Base-by-base conservation (phyloP, 2,888 invertebrate genomes). In the Papilio gigon region DNA sequence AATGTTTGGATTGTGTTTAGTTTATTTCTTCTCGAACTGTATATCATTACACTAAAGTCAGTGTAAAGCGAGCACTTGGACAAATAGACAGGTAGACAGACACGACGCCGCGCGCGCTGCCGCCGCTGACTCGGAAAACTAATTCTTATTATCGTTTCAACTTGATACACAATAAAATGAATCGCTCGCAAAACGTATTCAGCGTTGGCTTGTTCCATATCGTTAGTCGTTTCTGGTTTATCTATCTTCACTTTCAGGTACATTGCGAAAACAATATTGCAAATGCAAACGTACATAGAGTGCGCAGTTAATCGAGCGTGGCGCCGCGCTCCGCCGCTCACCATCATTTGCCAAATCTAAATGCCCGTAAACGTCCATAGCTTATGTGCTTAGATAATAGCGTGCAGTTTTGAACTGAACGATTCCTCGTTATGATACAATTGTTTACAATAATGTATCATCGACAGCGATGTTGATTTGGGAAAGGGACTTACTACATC, bases 201-300 rank as follows among this genome's bases (percentile, higher is more conserved):
- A n/a, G n/a, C 27, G 30, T 27, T 30, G 27, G n/a, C n/a, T 53
- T 50, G 50, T 50, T 53, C n/a, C 27, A 53, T 53, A 53, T 53
- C 53, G n/a, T 56, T 56, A 12, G n/a, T 8, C 3, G 53, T 56
- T 56, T 30, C 53, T n/a, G 9, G 53, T 30, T 56, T 56, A 56
- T 56, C 47, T 50, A 50, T 50, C 53, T 56, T 30, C 30, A 56
- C 53, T 56, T 56, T 56, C 30, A 56, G 53, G 9, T 56, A 27
- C 33, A 30, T 33, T 56, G 56, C 40, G 56, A 53, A 63, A 63
- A 63, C 50, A 63, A 63, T 63, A 63, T 33, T 25, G 63, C 35
- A 50, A 56, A 35, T 35, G 63, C 50, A 50, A 50, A 50, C 22
- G 14, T 35, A 11, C 50, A 50, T 33, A 63, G 22, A 63, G 35